Evolutionary conservation across 2,797 vertebrate species (phyloP), one percentile per base, ranked within the genome.

Genomic region (Pitangus sulphuratus): DNA sequence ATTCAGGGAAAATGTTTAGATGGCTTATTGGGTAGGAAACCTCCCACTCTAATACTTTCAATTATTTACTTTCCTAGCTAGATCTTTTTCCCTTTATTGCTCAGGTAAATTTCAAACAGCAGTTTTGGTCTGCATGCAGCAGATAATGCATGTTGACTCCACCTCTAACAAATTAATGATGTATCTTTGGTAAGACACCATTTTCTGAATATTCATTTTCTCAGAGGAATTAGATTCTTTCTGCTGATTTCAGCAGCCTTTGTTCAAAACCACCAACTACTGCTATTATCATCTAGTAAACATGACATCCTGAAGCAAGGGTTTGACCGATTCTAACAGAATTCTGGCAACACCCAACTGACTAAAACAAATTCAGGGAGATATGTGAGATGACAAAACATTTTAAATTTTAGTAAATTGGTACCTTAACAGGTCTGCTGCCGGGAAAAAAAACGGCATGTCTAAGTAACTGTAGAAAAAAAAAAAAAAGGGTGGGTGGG

Each of bases 201-300:
- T 80, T 94, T 91, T 91, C 68, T 93, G 76, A 88, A 84, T 90
- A 89, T 75, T 71, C 30, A 57, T 91, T 87, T 94, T 84, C 87
- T 93, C 75, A 61, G 58, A 71, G 25, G 69, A 19, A 50, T 17
- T 88, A 39, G 21, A 50, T 86, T 84, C 8, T 62, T 91, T 89
- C 83, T 90, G 39, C 35, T 71, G 65, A 84, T 76, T 94, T 78
- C 89, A 85, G 53, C 53, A 78, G 45, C 39, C 57, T 96, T 88
- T 75, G 37, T 35, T 86, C 76, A 78, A 72, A 92, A 64, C 21
- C 44, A 87, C 13, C 26, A 91, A 31, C 21, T 40, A 61, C 42
- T 25, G 14, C 15, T 53, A 58, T 33, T 60, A 68, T 31, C 22
- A 42, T 40, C 48, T 47, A 65, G 53, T 78, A 78, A 92, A 81